Evolutionary conservation across 2,797 vertebrate species (phyloP), one percentile per base, ranked within the genome.

Genomic region (Onychomys leucogaster): DNA sequence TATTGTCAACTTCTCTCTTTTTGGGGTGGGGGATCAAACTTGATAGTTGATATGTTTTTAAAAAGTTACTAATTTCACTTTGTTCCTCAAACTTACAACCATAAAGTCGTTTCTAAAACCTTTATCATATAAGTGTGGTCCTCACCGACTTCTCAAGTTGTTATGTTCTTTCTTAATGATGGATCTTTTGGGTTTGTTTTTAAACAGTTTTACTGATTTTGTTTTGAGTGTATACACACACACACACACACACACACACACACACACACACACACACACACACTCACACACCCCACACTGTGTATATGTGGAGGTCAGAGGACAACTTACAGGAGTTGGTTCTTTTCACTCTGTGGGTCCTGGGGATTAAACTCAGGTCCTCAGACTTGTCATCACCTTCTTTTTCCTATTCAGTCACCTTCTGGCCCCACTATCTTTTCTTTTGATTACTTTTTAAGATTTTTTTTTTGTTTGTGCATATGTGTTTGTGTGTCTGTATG

Each of bases 51-150:
- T 94, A 25, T 61, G 34, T 85, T 94, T 91, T 37, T 6, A 7
- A 78, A 49, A 86, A 94, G n/a, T 69, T 92, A 52, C 1, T 94
- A 6, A 84, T 96, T 92, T 92, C 27, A 88, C 6, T 6, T 46
- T 59, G 43, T 4, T 80, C 96, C 94, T 95, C 81, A 87, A 75
- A 92, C 32, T 92, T 95, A 61, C 32, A 46, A 8, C 27, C 55
- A n/a, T 88, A 78, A 89, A 76, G 37, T 94, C 94, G 43, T 94
- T 95, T 78, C 37, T 77, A 37, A 41, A 78, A 61, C 5, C 41
- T 94, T 91, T 90, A 57, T 71, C 19, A 9, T 73, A 10, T 41
- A 71, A 11, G n/a, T 23, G 8, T 37, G 21, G 69, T 71, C 69
- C 8, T 71, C 65, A 34, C 69, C 10, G 19, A 71, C 37, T 71